Percentiles rank a stretch among this genome's conserved stretches.
phyloP scores from a whole-genome alignment of 2,888 invertebrate genomes.

The Apodemia mormo region DNA sequence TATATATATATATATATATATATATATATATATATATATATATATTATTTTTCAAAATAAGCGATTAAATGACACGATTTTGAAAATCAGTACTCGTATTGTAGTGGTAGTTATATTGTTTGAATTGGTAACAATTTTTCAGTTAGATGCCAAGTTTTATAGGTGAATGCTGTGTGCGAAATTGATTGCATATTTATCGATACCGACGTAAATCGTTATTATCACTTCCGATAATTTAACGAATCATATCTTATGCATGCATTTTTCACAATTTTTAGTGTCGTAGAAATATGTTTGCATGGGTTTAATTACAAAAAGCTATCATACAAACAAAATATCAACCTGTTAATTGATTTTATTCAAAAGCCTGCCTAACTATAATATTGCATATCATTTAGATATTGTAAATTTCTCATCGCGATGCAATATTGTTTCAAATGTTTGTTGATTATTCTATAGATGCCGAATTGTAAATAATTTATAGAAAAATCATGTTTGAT shows the following conservation, averaged over 20 bases:
- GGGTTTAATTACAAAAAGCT: too few species aligned
- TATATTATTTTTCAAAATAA: too few species aligned
- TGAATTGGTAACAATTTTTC: neutral
- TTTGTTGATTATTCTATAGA: constrained; percentile 20
- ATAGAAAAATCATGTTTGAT: constrained; percentile 12
- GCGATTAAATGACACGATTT: too few species aligned
- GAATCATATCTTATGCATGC: too few species aligned
- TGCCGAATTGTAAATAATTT: constrained; percentile 23
- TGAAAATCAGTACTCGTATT: too few species aligned
- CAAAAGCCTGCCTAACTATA: constrained; percentile 75
- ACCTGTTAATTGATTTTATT: constrained; percentile 34
- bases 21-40: neutral
- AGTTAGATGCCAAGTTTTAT: neutral
- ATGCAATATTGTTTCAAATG: constrained; percentile 21
- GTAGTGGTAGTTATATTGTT: neutral
- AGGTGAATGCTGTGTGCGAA: too few species aligned
- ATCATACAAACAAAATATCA: constrained; percentile 22
- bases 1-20: too few species aligned
- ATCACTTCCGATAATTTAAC: too few species aligned
- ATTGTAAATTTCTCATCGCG: constrained; percentile 46
- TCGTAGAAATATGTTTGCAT: too few species aligned
- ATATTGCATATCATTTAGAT: constrained; percentile 79
- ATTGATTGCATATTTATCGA: too few species aligned
- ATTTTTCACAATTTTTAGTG: too few species aligned
- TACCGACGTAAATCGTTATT: too few species aligned